Evolutionary conservation across 2,888 invertebrate genomes (phyloP).

Genomic region (Clivina fossor): DNA sequence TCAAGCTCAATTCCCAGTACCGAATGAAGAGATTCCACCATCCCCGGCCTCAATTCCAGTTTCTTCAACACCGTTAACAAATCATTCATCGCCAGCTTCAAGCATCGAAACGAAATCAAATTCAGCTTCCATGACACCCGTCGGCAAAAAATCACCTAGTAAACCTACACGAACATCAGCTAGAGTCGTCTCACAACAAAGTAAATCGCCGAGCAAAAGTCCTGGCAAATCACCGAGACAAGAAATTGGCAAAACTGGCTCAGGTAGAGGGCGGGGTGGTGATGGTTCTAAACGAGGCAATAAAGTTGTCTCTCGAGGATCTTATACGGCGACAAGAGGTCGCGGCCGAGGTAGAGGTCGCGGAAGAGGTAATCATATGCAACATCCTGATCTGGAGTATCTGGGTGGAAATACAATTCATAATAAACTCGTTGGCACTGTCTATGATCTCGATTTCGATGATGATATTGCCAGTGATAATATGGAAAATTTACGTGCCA

Average conservation of each 20-base stretch:
- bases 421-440: conserved; percentile 81
- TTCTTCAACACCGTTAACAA: conserved; percentile 45
- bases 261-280: conserved; percentile 57
- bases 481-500: conserved; percentile 71
- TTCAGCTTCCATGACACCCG: conserved; percentile 53
- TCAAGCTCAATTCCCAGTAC: conserved; percentile 28
- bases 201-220: conserved; percentile 62
- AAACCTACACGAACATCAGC: conserved; percentile 64
- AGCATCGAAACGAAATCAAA: conserved; percentile 50
- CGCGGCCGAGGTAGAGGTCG: conserved; percentile 55
- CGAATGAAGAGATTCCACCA: conserved; percentile 49
- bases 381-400: conserved; percentile 47
- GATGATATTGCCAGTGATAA: conserved; percentile 78
- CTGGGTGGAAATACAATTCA: conserved; percentile 70
- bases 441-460: conserved; percentile 83
- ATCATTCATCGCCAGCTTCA: conserved; percentile 50
- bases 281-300: conserved; percentile 40
- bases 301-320: conserved; percentile 32
- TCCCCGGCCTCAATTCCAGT: conserved; percentile 42
- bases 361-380: conserved; percentile 47
- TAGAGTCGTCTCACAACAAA: conserved; percentile 63
- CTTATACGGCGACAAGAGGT: conserved; percentile 45
- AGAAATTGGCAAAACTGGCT: conserved; percentile 57
- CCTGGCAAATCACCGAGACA: conserved; percentile 57
- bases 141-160: conserved; percentile 60